Evolutionary conservation across 2,797 vertebrate genomes (phyloP).

Genomic region (Pangasius macronema): DNA sequence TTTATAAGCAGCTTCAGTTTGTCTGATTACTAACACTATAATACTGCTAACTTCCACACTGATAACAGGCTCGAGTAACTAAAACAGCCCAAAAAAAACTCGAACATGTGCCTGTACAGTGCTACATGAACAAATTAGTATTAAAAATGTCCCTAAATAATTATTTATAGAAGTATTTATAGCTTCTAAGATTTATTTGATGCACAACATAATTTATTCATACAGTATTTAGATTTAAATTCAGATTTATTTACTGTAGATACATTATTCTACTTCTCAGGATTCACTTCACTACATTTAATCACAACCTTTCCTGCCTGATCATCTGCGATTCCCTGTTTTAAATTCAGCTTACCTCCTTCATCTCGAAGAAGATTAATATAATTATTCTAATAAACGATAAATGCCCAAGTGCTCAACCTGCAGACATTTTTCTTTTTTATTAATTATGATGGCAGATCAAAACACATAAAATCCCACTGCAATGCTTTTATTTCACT

Average conservation of each 20-base stretch:
- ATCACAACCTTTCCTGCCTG: background rate
- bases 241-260: background rate
- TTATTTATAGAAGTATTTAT: background rate
- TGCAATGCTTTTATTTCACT: background rate
- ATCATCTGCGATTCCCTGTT: background rate
- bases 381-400: background rate
- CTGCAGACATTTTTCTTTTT: background rate
- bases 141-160: background rate
- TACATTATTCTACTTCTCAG: background rate
- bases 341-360: background rate
- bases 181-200: background rate
- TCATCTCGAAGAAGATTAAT: background rate
- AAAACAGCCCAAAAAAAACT: background rate
- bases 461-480: background rate
- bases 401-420: background rate
- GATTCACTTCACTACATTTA: background rate
- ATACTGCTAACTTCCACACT: background rate
- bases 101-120: background rate
- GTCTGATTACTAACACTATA: background rate
- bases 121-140: too few relatives aligned
- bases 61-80: background rate
- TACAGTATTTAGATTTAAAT: background rate
- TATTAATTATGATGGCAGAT: background rate
- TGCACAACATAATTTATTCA: background rate
- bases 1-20: background rate